A percentile compares a stretch with the other conserved stretches of the same genome.
Evolutionary conservation across 1,140 invertebrate species (phyloP).

Genomic region (Planococcus citri): DNA sequence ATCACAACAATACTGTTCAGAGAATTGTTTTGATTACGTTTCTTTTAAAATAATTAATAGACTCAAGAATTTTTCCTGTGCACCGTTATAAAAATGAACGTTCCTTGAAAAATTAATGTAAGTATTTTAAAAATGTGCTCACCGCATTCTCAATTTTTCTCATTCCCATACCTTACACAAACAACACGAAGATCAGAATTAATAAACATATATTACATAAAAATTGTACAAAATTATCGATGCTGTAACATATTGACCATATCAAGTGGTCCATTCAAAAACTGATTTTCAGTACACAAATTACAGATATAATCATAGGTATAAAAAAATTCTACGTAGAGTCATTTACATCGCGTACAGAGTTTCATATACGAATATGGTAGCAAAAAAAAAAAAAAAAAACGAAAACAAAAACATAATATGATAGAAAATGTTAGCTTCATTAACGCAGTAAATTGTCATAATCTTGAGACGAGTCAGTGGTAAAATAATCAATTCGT

Average conservation of each 20-base stretch:
- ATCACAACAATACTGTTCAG: too few relatives aligned
- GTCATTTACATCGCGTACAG: not conserved
- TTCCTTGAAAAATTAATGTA: too few relatives aligned
- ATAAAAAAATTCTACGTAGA: not conserved
- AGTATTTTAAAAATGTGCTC: too few relatives aligned
- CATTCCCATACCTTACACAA: not conserved
- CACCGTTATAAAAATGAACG: too few relatives aligned
- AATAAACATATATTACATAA: slow-evolving; percentile 8
- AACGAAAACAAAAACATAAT: too few relatives aligned
- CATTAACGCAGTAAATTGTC: slow-evolving; percentile 2
- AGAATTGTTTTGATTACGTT: too few relatives aligned
- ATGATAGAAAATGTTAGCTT: not conserved
- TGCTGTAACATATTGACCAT: not conserved
- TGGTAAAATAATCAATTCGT: not conserved
- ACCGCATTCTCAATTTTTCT: not conserved
- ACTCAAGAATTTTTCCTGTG: too few relatives aligned
- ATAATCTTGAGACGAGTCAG: not conserved
- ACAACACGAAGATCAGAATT: not conserved
- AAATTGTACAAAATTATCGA: slow-evolving; percentile 6
- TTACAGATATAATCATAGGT: not conserved
- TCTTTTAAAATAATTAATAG: too few relatives aligned
- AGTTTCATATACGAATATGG: not conserved
- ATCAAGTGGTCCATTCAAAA: not conserved
- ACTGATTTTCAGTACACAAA: not conserved
- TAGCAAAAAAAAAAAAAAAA: not conserved